Evolutionary conservation across 2,797 vertebrate genomes (phyloP).

Genomic region (Cryptoprocta ferox): DNA sequence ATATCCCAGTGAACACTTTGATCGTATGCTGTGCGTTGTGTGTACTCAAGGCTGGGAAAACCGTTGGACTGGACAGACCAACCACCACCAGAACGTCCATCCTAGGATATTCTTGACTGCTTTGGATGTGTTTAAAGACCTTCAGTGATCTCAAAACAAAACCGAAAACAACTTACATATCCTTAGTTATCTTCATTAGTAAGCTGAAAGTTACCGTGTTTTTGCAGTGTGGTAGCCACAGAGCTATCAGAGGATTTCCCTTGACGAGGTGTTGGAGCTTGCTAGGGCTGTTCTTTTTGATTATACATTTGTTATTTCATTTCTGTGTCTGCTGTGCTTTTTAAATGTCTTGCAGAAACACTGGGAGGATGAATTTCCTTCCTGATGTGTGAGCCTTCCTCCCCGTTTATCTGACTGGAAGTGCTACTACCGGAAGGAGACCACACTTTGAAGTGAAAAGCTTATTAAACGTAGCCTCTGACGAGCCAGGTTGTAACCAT

Average conservation of each 20-base stretch:
- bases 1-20: neutral
- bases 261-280: neutral
- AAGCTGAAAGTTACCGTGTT: neutral
- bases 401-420: neutral
- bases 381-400: neutral
- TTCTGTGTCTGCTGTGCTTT: constrained; percentile 19
- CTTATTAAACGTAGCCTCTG: neutral
- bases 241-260: neutral
- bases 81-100: neutral
- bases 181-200: neutral
- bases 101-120: neutral
- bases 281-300: neutral
- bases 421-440: neutral
- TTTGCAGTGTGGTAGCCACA: neutral
- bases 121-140: neutral
- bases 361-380: neutral
- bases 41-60: neutral
- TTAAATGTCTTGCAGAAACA: constrained; percentile 29
- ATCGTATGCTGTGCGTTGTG: neutral
- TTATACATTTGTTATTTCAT: neutral
- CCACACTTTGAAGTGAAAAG: neutral
- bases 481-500: neutral
- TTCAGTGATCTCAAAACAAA: neutral
- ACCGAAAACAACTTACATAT: neutral
- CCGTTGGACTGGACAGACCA: neutral